Evolutionary conservation across 2,888 invertebrate genomes (phyloP), one percentile per base, ranked within the genome.

Genomic region (Ophion ventricosus): DNA sequence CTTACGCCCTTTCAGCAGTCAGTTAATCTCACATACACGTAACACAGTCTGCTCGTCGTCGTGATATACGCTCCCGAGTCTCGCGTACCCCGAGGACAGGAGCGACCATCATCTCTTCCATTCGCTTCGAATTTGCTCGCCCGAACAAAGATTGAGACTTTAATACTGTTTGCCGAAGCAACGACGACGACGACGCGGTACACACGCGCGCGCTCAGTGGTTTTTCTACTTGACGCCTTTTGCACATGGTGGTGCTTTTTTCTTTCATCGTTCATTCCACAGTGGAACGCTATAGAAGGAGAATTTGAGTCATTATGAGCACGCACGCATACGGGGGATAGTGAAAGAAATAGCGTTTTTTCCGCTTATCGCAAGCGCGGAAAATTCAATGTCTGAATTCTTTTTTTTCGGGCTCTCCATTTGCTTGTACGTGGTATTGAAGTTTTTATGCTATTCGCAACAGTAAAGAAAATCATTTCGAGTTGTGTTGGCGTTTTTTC

Each of bases 121-220:
- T 85, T 87, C 86, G 80, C 83, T 77, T 87, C 84, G 86, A 88
- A 84, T 87, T 88, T 87, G 82, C 88, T 89, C 88, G 87, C 87
- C 87, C 87, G 89, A 89, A 88, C 89, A 89, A 91, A 91, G 90
- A 90, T 91, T 89, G 89, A 89, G 90, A 88, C 88, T 89, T 90
- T 90, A 90, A 90, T 90, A 87, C 88, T 91, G 90, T 91, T 91
- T 91, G 88, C 88, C 57, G 67, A 86, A 80, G 79, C 78, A 54
- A 73, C 81, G 54, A 63, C 59, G 59, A 73, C 69, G 85, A 80
- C 77, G 61, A 56, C 57, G 29, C 64, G 67, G 80, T 59, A 20
- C 57, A 8, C 54, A 73, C 74, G 20, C 56, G 20, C 54, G 78
- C 75, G 76, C 76, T 61, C 49, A 61, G 20, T 43, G 26, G 64